A percentile compares a stretch with the other conserved stretches of the same genome.
These are phyloP conservation scores for Meles meles DNA, from an alignment of 2,113 vertebrate species.

Conservation along the genomic window DNA sequence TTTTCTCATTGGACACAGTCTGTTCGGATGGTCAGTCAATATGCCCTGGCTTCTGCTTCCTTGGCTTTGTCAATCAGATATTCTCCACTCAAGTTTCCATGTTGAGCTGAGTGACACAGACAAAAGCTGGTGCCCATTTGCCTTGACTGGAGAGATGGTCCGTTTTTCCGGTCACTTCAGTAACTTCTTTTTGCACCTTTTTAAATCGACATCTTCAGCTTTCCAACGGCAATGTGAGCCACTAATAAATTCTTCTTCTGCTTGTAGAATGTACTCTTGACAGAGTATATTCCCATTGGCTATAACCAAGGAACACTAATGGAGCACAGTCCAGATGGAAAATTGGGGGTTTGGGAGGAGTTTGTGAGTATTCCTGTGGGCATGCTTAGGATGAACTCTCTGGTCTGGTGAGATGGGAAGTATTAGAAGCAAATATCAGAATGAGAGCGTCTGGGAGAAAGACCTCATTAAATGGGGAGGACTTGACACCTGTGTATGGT, in stretches of 20 bases:
- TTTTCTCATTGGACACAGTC: background rate
- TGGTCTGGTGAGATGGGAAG: background rate
- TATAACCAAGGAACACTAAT: accelerated
- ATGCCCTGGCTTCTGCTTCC: background rate
- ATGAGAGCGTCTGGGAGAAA: background rate
- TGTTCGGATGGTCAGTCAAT: background rate
- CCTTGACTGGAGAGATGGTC: background rate
- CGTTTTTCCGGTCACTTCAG: background rate
- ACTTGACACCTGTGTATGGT: accelerated
- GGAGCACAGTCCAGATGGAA: background rate
- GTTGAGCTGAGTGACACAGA: background rate
- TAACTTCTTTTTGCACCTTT: background rate
- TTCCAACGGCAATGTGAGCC: background rate
- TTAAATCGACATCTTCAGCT: background rate
- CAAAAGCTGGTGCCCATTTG: background rate
- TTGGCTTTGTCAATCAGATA: background rate
- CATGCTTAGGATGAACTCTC: background rate
- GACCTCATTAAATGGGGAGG: background rate
- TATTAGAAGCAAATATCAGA: background rate
- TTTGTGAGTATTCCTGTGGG: background rate
- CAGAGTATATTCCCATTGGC: background rate
- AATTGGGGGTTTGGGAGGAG: background rate
- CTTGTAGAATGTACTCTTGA: too few species aligned
- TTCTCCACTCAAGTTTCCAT: background rate
- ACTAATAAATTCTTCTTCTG: background rate